A percentile compares a stretch with the other conserved stretches of the same genome.
Conservation (phyloP, 1,140 invertebrate genomes). For the Drosophila jambulina region DNA sequence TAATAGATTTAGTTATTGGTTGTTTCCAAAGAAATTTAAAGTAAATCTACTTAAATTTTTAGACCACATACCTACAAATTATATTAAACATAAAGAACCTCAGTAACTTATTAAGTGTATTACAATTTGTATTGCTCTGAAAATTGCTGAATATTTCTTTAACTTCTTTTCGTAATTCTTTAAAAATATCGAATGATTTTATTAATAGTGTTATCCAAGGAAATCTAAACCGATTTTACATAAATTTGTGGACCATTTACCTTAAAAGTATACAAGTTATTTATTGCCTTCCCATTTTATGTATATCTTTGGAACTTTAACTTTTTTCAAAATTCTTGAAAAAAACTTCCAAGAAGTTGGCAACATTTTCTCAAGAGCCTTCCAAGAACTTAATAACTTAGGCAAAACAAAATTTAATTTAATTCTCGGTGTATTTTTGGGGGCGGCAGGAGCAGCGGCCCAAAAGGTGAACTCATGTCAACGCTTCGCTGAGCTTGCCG, state of each 20-base stretch:
- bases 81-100: too few relatives aligned
- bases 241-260: background rate
- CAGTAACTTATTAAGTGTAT: background rate
- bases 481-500: conserved; percentile 67
- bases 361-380: background rate
- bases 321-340: background rate
- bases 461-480: conserved; percentile 64
- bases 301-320: background rate
- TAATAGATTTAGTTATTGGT: background rate
- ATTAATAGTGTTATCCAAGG: too few relatives aligned
- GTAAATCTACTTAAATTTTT: too few relatives aligned
- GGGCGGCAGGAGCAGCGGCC: conserved; percentile 6
- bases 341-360: background rate
- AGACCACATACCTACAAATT: too few relatives aligned
- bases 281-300: too few relatives aligned
- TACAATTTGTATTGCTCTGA: too few relatives aligned
- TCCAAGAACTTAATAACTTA: background rate
- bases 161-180: background rate
- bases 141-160: background rate
- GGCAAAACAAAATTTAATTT: background rate
- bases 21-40: too few relatives aligned
- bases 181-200: background rate
- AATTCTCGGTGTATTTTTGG: conserved; percentile 20
- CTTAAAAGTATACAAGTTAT: background rate
- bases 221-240: background rate